Base-by-base conservation (phyloP, 92 coral and sea anemone species). In the Phymanthus crucifer region DNA sequence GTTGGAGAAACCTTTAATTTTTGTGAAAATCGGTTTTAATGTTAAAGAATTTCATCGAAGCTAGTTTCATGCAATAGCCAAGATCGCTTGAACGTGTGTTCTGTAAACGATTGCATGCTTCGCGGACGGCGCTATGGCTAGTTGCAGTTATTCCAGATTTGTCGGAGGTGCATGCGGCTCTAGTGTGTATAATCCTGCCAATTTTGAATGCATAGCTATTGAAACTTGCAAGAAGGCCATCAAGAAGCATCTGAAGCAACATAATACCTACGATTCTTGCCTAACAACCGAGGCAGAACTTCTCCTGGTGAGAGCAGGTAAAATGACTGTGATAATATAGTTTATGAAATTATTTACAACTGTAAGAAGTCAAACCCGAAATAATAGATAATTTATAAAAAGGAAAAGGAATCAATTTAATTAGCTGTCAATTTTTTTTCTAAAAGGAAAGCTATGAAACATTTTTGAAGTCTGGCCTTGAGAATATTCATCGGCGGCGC, bases 221-320 rank as follows among this genome's bases (percentile, higher is more conserved):
- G 66, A 23, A n/a, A 58, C 12, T 4, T 58, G 66, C 32, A 58
- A 21, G 3, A 58, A 58, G 23, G 66, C n/a, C 23, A 12, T 58
- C 12, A 58, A 57, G 24, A 57, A 24, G 29, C 66, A 58, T 58
- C 24, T 58, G 29, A 58, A 14, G 66, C 11, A 26, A 6, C 13
- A n/a, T 23, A n/a, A 58, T 24, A n/a, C 12, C 23, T 58, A 19
- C 24, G 66, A n/a, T 58, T 58, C 66, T 9, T 31, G 12, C 13
- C 24, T 58, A 12, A 58, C 29, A 21, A 58, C 66, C 5, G 58
- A 50, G 29, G 66, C 31, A n/a, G 66, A 58, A 4, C 66, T 58
- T 8, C 66, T 58, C 24, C 66, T 57, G 23, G 66, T 32, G 31
- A 57, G 66, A 57, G 66, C 66, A 57, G 66, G 66, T 57, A 57